phyloP scores from a whole-genome alignment of 2,113 vertebrate genomes.

The Lichenostomus cassidix region DNA sequence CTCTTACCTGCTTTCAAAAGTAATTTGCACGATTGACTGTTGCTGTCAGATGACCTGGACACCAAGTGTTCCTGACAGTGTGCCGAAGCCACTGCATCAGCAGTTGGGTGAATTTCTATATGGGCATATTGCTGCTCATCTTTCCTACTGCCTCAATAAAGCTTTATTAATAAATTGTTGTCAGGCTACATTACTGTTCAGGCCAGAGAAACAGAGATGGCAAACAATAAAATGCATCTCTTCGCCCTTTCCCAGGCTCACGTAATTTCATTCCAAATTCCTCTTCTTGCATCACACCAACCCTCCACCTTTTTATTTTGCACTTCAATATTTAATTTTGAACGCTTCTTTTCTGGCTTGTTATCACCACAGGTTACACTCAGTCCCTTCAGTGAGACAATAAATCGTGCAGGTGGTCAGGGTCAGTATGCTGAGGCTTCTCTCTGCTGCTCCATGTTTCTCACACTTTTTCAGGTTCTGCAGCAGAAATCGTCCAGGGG shows the following conservation, averaged over 20 bases:
- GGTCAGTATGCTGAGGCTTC: not conserved
- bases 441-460: not conserved
- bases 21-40: fast-evolving
- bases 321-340: not conserved
- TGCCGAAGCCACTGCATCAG: fast-evolving
- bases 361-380: not conserved
- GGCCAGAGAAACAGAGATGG: not conserved
- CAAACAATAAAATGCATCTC: not conserved
- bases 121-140: not conserved
- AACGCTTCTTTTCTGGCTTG: not conserved
- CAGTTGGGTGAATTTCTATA: not conserved
- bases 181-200: not conserved
- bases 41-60: not conserved
- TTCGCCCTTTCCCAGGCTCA: not conserved
- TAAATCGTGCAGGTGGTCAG: not conserved
- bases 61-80: not conserved
- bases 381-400: not conserved
- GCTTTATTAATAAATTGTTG: not conserved
- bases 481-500: not conserved
- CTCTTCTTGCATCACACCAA: not conserved
- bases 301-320: fast-evolving
- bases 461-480: not conserved
- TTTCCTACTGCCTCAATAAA: not conserved
- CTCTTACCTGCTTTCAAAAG: not conserved
- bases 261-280: not conserved